Percentiles rank a stretch among this genome's conserved stretches.
Conservation (phyloP, 2,797 vertebrate species). For the Brachyalestes nurse region DNA sequence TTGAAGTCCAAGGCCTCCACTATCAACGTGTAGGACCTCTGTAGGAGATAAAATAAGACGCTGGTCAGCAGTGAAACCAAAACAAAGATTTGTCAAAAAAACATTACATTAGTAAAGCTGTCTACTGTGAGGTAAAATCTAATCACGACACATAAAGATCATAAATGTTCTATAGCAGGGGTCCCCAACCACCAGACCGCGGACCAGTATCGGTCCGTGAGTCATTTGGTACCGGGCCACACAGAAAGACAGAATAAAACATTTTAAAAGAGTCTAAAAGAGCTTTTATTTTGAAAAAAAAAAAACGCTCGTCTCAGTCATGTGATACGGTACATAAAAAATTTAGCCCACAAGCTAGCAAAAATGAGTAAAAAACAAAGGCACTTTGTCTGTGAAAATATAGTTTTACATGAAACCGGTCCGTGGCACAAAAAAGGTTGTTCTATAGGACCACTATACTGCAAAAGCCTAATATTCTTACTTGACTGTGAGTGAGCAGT, state of each 20-base stretch:
- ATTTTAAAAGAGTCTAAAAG: too few relatives aligned
- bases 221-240: too few relatives aligned
- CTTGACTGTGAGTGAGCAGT: background rate
- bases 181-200: background rate
- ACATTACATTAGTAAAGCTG: slow-evolving; percentile 17
- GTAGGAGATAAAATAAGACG: slow-evolving; percentile 69
- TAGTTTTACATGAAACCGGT: too few relatives aligned
- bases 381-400: too few relatives aligned
- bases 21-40: slow-evolving; percentile 97
- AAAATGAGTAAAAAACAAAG: too few relatives aligned
- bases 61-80: slow-evolving; percentile 62
- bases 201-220: too few relatives aligned
- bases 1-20: slow-evolving; percentile 96
- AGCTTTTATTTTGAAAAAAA: too few relatives aligned
- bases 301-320: too few relatives aligned
- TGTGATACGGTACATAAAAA: too few relatives aligned
- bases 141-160: slow-evolving; percentile 25
- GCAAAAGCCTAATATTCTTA: background rate
- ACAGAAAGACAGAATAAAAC: too few relatives aligned
- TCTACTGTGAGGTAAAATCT: slow-evolving; percentile 21
- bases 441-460: background rate
- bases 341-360: too few relatives aligned
- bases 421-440: background rate
- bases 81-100: slow-evolving; percentile 37
- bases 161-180: background rate